A percentile compares a stretch with the other conserved stretches of the same genome.
Evolutionary conservation across 2,797 vertebrate genomes (phyloP).

Genomic region (Characodon lateralis): DNA sequence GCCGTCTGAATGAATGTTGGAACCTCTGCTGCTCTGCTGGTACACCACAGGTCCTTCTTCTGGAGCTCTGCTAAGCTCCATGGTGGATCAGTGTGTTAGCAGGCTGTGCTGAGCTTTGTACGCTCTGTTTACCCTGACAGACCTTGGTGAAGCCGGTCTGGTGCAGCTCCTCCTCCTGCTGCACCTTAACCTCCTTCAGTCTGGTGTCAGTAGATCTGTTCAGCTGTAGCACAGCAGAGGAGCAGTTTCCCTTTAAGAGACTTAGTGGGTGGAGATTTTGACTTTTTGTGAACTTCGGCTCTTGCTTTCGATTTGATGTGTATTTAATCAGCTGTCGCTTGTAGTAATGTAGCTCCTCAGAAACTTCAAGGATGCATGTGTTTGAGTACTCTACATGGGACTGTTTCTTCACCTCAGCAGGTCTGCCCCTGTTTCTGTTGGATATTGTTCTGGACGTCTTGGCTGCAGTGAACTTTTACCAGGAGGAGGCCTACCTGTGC

Average conservation of each 20-base stretch:
- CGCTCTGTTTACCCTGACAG: background rate
- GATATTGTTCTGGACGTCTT: conserved; percentile 66
- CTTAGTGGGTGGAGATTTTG: background rate
- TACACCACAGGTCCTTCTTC: no score
- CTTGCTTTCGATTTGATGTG: background rate
- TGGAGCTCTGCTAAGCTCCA: background rate
- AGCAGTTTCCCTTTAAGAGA: background rate
- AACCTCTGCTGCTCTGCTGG: no score
- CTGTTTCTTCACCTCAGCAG: conserved; percentile 34
- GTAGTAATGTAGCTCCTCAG: background rate
- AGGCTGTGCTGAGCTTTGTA: background rate
- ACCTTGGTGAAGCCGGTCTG: background rate
- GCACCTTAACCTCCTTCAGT: background rate
- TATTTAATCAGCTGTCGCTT: background rate
- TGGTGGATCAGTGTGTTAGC: background rate
- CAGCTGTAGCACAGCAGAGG: background rate
- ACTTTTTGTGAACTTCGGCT: background rate
- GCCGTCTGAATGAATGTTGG: background rate
- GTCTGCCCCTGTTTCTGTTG: conserved; percentile 34
- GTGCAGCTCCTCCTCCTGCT: background rate
- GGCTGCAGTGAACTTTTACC: conserved; percentile 57
- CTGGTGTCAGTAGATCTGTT: background rate
- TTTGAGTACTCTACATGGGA: conserved; percentile 35
- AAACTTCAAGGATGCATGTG: conserved; percentile 30
- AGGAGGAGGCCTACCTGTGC: conserved; percentile 29